These are phyloP conservation scores for Onychomys leucogaster DNA, from an alignment of 2,797 vertebrate genomes.

Conservation along the genomic window DNA sequence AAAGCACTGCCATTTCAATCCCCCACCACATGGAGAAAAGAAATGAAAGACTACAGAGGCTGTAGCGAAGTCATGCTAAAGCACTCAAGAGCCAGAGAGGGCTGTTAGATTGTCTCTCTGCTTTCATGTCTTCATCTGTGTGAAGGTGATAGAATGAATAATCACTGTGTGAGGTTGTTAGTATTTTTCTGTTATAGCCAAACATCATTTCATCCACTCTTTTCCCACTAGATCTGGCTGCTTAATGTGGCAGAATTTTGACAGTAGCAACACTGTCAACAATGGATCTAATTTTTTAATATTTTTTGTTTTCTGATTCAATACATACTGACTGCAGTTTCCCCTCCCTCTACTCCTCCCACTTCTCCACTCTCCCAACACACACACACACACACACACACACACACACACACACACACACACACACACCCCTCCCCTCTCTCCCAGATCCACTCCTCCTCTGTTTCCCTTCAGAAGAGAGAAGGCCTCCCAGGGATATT, in stretches of 20 bases:
- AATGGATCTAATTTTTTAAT: neutral
- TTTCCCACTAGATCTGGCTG: neutral
- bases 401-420: too few relatives aligned
- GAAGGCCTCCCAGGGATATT: neutral
- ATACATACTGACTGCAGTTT: neutral
- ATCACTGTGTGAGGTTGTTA: neutral
- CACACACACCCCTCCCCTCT: neutral
- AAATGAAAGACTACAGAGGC: neutral
- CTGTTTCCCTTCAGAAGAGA: neutral
- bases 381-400: too few relatives aligned
- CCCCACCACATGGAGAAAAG: neutral
- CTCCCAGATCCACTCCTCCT: neutral
- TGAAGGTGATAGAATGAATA: neutral
- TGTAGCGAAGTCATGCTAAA: neutral
- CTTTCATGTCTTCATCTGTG: conserved; percentile 38
- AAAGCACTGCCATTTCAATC: neutral
- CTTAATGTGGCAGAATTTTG: conserved; percentile 6
- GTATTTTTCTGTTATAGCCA: neutral
- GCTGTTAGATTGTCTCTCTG: neutral
- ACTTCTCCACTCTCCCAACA: neutral
- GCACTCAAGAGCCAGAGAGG: neutral
- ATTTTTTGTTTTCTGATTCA: neutral
- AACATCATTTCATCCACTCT: neutral
- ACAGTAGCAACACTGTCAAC: neutral
- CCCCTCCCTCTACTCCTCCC: neutral